A percentile compares a stretch with the other conserved stretches of the same genome.
phyloP scores from a whole-genome alignment of 2,888 invertebrate genomes.

The Tromatobia lineatoria region DNA sequence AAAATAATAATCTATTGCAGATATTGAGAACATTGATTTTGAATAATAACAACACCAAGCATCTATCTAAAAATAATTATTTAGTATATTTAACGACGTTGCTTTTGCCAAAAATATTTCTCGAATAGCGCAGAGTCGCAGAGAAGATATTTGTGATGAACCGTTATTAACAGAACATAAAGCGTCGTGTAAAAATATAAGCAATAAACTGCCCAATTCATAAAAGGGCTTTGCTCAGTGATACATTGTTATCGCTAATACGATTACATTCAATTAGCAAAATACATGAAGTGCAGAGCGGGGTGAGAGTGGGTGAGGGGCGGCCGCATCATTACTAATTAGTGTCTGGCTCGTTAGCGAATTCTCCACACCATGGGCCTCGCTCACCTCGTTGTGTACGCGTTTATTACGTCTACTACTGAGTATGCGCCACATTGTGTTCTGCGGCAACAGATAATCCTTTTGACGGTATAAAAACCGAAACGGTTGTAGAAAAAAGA shows the following conservation, averaged over 20 bases:
- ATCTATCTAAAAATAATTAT: no score
- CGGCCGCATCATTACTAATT: slow-evolving; percentile 8
- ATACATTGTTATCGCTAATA: slow-evolving; percentile 21
- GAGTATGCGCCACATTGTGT: slow-evolving; percentile 9
- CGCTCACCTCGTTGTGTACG: neutral
- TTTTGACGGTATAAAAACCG: neutral
- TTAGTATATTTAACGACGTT: no score
- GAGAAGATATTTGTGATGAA: no score
- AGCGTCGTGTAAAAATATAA: neutral
- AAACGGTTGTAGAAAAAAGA: neutral
- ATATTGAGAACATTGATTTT: neutral
- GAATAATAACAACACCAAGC: no score
- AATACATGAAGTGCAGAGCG: neutral
- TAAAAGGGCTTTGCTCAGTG: neutral
- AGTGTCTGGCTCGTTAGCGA: slow-evolving; percentile 27
- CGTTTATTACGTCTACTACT: slow-evolving; percentile 15
- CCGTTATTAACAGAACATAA: no score
- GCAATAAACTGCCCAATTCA: neutral
- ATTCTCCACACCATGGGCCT: neutral
- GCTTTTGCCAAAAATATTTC: no score
- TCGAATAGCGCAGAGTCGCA: no score
- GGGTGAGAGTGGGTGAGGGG: neutral
- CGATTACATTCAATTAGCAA: slow-evolving; percentile 28
- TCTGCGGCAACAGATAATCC: neutral
- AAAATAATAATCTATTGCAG: neutral